Conservation (phyloP, 2,888 invertebrate species). For the Drosophila mimetica region DNA sequence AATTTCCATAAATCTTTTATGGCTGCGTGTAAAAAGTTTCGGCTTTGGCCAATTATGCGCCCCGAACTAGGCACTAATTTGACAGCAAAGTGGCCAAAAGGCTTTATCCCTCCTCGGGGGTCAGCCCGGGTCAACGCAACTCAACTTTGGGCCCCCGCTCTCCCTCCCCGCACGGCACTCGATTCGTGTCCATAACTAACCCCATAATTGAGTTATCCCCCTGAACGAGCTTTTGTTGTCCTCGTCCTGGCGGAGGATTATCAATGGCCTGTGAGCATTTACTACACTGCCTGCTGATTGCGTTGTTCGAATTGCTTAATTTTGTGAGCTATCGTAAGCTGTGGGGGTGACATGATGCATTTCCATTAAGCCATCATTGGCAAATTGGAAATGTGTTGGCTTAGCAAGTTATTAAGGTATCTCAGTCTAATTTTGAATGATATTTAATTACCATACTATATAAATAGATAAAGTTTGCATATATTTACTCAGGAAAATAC, state of each 20-base stretch:
- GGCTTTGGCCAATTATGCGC: slow-evolving; percentile 69
- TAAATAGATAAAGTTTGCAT: no score
- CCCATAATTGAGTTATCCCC: slow-evolving; percentile 65
- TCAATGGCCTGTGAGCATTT: slow-evolving; percentile 21
- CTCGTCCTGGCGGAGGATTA: slow-evolving; percentile 15
- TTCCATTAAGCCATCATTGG: slow-evolving; percentile 10
- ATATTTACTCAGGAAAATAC: no score
- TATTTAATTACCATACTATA: background rate
- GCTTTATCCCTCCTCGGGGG: slow-evolving; percentile 23
- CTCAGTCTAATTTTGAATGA: background rate
- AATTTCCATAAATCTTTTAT: slow-evolving; percentile 79
- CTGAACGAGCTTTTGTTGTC: slow-evolving; percentile 10
- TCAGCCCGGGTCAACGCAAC: background rate
- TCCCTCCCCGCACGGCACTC: slow-evolving; percentile 3
- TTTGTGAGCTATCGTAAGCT: slow-evolving; percentile 3
- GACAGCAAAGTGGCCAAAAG: slow-evolving; percentile 66
- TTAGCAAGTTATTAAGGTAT: background rate
- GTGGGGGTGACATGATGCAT: background rate
- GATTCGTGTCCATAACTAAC: slow-evolving; percentile 42
- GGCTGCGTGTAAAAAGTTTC: slow-evolving; percentile 67
- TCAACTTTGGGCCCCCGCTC: background rate
- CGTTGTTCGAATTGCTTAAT: slow-evolving; percentile 2
- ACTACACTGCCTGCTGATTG: background rate
- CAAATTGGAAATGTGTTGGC: background rate
- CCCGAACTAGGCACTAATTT: slow-evolving; percentile 74